phyloP scores from a whole-genome alignment of 2,888 invertebrate genomes.

The Unio pictorum region DNA sequence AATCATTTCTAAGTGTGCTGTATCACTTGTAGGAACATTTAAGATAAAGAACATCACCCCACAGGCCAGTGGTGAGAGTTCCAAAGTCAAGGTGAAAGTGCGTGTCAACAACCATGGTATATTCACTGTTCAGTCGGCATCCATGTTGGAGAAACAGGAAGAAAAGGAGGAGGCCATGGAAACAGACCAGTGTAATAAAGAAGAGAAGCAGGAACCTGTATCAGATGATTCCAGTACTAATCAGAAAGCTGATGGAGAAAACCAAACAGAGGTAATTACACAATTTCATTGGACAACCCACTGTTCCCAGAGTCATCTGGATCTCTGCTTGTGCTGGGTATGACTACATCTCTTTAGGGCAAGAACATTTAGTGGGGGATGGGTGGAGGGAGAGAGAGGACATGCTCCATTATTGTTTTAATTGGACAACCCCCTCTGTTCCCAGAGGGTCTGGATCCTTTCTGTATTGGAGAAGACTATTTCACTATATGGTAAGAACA shows the following conservation, averaged over 20 bases:
- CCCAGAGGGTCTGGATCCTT: too few species aligned
- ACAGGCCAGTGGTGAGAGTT: conserved; percentile 89
- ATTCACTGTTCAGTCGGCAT: conserved; percentile 88
- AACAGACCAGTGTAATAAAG: conserved; percentile 28
- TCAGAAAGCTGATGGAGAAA: conserved; percentile 1
- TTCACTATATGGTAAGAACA: too few species aligned
- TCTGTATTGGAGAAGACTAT: too few species aligned
- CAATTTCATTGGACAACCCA: too few species aligned
- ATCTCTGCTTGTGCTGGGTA: too few species aligned
- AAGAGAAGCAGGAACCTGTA: conserved; percentile 20
- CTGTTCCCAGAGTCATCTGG: too few species aligned
- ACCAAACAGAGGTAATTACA: not conserved
- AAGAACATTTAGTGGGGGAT: too few species aligned
- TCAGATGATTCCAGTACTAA: not conserved
- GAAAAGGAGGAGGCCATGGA: conserved; percentile 59
- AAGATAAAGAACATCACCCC: conserved; percentile 79
- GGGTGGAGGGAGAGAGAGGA: too few species aligned
- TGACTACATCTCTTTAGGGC: too few species aligned
- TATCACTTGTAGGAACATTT: conserved; percentile 68
- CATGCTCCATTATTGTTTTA: too few species aligned
- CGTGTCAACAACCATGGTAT: conserved; percentile 95
- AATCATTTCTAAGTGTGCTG: not conserved
- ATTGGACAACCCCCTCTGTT: too few species aligned
- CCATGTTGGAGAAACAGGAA: conserved; percentile 72
- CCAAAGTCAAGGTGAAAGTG: conserved; percentile 96